Evolutionary conservation across 2,888 invertebrate genomes (phyloP).

Genomic region (Stenichneumon culpator): DNA sequence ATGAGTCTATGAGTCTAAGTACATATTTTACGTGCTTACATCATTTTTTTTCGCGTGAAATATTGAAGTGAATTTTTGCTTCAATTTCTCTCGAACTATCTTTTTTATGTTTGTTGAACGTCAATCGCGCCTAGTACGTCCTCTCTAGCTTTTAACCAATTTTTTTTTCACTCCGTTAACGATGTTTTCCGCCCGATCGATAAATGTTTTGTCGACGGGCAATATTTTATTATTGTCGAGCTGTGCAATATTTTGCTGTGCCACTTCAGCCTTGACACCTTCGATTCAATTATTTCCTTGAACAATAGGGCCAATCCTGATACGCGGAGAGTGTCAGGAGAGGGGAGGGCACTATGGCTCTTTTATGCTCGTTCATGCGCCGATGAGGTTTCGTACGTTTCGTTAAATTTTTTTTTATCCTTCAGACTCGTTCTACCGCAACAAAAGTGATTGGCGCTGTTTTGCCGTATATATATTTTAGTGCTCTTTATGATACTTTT

Average conservation of each 20-base stretch:
- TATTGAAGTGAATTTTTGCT: constrained; percentile 46
- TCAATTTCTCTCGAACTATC: constrained; percentile 46
- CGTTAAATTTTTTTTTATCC: constrained; percentile 55
- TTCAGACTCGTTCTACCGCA: constrained; percentile 63
- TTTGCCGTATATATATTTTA: neutral
- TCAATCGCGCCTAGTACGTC: neutral
- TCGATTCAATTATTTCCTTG: constrained; percentile 62
- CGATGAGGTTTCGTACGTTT: constrained; percentile 37
- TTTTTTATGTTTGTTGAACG: constrained; percentile 3
- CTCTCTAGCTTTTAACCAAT: neutral
- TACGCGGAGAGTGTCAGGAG: neutral
- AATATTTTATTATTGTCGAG: neutral
- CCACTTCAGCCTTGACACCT: constrained; percentile 9
- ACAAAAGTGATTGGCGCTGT: constrained; percentile 58
- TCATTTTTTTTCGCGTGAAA: neutral
- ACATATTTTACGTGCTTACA: neutral
- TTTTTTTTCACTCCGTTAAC: constrained; percentile 29
- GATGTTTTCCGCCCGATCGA: constrained; percentile 21
- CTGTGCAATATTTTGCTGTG: constrained; percentile 18
- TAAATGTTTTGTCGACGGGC: constrained; percentile 31
- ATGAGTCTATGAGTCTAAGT: neutral
- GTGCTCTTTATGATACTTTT: constrained; percentile 18
- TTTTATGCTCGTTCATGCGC: constrained; percentile 48
- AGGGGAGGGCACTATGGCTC: neutral
- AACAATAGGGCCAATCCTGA: constrained; percentile 55